phyloP scores from a whole-genome alignment of 2,113 vertebrate species.

The Ageneiosus marmoratus region DNA sequence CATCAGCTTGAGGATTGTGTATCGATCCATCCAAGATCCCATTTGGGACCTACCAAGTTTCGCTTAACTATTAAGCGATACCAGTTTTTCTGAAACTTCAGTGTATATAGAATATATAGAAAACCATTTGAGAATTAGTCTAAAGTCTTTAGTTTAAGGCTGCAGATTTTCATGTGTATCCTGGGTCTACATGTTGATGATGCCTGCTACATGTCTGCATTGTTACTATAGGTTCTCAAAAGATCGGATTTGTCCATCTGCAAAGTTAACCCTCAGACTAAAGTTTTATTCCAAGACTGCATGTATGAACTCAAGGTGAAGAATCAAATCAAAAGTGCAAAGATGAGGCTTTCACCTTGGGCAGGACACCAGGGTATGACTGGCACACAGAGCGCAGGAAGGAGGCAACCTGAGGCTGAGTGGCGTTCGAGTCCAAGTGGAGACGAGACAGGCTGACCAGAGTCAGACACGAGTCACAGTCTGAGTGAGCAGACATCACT shows the following conservation, averaged over 20 bases:
- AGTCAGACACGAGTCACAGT: conserved; percentile 66
- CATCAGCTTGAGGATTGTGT: too few species aligned
- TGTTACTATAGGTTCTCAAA: not conserved
- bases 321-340: not conserved
- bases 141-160: not conserved
- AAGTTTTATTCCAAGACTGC: not conserved
- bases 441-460: conserved; percentile 44
- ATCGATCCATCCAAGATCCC: too few species aligned
- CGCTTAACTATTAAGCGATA: too few species aligned
- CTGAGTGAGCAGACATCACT: conserved; percentile 1
- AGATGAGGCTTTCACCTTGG: conserved; percentile 58
- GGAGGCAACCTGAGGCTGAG: conserved; percentile 52
- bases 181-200: not conserved
- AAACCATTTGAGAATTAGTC: not conserved
- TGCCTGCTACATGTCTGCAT: not conserved
- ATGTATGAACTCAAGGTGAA: not conserved
- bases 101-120: not conserved
- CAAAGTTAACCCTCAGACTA: too few species aligned
- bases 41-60: too few species aligned
- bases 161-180: not conserved
- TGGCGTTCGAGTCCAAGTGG: conserved; percentile 52
- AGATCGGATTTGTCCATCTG: too few species aligned
- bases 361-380: conserved; percentile 40
- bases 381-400: conserved; percentile 63
- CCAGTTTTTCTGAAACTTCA: too few species aligned